These are phyloP conservation scores for Campoplex capitator DNA, from an alignment of 2,888 invertebrate genomes.

Conservation along the genomic window DNA sequence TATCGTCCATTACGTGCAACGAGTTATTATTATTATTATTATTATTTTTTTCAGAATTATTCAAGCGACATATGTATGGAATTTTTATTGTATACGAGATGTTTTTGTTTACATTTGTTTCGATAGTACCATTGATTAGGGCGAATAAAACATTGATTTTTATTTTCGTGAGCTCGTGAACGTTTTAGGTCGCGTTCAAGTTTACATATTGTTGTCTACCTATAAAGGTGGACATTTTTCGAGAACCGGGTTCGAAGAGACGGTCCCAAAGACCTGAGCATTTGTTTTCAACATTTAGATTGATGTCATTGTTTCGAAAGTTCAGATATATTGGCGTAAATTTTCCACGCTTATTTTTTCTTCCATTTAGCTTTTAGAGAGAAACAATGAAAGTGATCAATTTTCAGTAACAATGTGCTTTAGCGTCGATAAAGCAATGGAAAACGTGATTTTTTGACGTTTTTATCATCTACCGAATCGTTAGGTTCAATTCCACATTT, in stretches of 20 bases:
- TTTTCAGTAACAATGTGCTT: no score
- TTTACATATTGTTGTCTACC: neutral
- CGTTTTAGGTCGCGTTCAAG: neutral
- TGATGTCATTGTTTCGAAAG: neutral
- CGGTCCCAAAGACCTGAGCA: neutral
- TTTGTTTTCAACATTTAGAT: neutral
- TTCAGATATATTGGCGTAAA: neutral
- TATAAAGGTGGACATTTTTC: neutral
- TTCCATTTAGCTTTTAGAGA: no score
- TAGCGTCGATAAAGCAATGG: no score
- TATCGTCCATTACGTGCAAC: neutral
- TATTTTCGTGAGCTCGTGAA: neutral
- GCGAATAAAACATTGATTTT: neutral
- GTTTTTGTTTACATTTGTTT: constrained; percentile 1
- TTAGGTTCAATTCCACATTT: no score
- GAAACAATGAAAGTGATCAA: no score
- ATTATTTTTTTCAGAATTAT: neutral
- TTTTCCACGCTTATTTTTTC: no score
- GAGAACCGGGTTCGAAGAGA: neutral
- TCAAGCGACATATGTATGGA: neutral
- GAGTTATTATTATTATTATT: neutral
- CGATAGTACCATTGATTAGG: neutral
- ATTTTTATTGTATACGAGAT: neutral
- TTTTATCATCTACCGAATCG: no score
- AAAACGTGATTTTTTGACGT: no score